Evolutionary conservation across 1,140 invertebrate genomes (phyloP).

Genomic region (Whitmania pigra): DNA sequence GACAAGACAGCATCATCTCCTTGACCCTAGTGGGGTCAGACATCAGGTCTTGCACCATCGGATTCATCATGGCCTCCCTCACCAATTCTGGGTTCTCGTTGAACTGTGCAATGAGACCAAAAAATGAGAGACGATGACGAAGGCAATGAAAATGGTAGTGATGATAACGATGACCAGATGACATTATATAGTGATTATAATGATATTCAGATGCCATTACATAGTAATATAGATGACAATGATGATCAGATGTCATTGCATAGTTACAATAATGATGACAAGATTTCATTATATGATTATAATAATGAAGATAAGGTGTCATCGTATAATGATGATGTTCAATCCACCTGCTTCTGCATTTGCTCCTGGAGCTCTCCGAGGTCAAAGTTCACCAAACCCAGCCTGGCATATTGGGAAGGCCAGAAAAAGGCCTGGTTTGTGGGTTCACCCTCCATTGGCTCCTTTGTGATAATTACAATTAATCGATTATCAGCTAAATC

Average conservation of each 20-base stretch:
- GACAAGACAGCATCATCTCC: not conserved
- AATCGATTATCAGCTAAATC: not conserved
- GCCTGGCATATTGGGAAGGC: not conserved
- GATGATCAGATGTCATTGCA: no score
- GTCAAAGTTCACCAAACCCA: not conserved
- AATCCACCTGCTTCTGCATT: conserved; percentile 2
- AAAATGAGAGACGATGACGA: no score
- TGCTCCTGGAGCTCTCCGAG: not conserved
- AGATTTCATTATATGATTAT: not conserved
- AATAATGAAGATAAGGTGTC: not conserved
- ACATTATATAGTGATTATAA: not conserved
- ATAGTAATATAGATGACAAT: no score
- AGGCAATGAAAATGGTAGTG: no score
- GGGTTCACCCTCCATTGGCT: not conserved
- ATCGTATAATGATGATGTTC: not conserved
- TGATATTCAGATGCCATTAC: no score
- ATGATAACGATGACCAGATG: no score
- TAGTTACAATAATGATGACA: no score
- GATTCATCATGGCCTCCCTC: conserved; percentile 1
- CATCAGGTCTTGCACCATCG: not conserved
- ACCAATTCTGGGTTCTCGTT: not conserved
- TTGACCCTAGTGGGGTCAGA: not conserved
- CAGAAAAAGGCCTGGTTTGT: not conserved
- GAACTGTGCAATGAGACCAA: not conserved
- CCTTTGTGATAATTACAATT: not conserved